A percentile compares a stretch with the other conserved stretches of the same genome.
phyloP scores from a whole-genome alignment of 2,113 vertebrate genomes.

The Thymallus thymallus region DNA sequence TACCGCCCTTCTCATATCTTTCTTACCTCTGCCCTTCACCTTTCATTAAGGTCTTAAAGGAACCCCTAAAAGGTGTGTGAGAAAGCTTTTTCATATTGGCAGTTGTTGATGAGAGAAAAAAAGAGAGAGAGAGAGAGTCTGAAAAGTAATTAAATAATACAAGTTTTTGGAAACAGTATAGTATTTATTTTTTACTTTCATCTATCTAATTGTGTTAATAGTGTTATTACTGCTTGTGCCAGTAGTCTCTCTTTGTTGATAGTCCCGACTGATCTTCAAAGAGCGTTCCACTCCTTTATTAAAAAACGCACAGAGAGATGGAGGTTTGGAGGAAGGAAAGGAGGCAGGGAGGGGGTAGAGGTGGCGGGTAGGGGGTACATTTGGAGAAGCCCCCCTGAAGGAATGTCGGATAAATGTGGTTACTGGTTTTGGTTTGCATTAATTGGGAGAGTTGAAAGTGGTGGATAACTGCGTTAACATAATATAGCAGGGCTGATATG shows the following conservation, averaged over 20 bases:
- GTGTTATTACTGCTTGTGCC: too few species aligned
- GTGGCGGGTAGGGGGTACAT: background rate
- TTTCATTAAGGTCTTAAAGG: too few species aligned
- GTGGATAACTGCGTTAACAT: constrained; percentile 54
- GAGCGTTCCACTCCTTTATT: too few species aligned
- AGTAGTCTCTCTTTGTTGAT: background rate
- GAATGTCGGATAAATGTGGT: constrained; percentile 55
- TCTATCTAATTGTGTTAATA: too few species aligned
- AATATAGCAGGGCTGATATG: constrained; percentile 43
- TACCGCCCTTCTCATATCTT: too few species aligned
- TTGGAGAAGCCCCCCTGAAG: constrained; percentile 36
- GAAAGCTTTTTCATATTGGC: too few species aligned
- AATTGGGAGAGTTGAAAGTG: constrained; percentile 50
- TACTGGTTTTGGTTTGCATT: constrained; percentile 54
- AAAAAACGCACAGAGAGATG: background rate
- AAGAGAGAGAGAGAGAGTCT: background rate
- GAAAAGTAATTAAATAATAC: too few species aligned
- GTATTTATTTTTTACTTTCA: too few species aligned
- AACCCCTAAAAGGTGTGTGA: too few species aligned
- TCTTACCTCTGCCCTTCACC: too few species aligned
- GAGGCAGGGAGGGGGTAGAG: background rate
- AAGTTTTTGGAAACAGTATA: too few species aligned
- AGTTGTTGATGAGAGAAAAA: background rate
- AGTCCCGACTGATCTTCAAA: background rate
- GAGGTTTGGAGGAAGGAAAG: background rate